These are phyloP conservation scores for Thryonomys swinderianus DNA, from an alignment of 2,113 vertebrate genomes.

Conservation along the genomic window DNA sequence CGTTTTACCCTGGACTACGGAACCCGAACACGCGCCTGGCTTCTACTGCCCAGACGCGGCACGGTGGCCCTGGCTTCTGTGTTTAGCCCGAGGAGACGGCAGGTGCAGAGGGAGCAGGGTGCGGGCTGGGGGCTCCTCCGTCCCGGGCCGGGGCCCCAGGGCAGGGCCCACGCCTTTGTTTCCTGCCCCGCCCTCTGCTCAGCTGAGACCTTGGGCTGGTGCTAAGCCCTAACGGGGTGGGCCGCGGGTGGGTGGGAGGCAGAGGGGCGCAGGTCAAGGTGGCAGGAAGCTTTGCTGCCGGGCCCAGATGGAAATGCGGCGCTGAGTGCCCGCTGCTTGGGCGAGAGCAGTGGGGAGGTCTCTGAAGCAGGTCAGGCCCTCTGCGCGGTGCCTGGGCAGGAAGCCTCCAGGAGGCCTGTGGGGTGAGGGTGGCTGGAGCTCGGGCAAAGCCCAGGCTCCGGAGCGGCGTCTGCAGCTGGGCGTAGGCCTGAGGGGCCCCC, in stretches of 20 bases:
- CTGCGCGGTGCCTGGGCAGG: accelerated
- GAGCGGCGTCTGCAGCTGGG: background rate
- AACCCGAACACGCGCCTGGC: too few species aligned
- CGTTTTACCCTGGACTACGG: too few species aligned
- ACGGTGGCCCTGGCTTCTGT: too few species aligned
- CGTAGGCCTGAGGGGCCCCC: accelerated
- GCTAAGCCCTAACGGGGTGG: background rate
- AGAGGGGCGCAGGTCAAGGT: background rate
- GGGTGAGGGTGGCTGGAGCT: background rate
- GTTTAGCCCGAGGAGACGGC: background rate
- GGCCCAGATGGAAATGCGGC: accelerated
- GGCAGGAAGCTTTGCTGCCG: accelerated
- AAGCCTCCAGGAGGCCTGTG: background rate
- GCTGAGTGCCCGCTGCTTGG: accelerated
- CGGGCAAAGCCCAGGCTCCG: accelerated
- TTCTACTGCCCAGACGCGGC: background rate
- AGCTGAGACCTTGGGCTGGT: background rate
- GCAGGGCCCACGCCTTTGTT: too few species aligned
- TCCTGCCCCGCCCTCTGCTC: background rate
- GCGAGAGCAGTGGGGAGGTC: background rate
- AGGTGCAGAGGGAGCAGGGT: accelerated
- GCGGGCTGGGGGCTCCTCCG: background rate
- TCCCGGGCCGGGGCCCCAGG: too few species aligned
- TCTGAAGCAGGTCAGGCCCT: accelerated
- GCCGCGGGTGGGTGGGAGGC: accelerated